Conservation (phyloP, 2,888 invertebrate genomes). For the Dexiosoma caninum region DNA sequence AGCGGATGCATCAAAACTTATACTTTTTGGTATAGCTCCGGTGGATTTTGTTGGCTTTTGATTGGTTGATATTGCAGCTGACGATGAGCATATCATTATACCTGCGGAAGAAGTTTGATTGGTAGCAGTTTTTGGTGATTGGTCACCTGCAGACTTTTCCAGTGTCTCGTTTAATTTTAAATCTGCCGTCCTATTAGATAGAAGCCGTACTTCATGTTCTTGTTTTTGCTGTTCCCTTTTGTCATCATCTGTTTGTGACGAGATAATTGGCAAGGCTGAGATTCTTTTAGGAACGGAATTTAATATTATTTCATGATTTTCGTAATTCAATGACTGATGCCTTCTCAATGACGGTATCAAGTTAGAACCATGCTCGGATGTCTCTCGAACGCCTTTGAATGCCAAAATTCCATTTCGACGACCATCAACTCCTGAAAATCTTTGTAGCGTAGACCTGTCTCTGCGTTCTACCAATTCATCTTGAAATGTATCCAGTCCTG, state of each 20-base stretch:
- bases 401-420: constrained; percentile 77
- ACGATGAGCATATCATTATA: constrained; percentile 41
- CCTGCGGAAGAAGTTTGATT: constrained; percentile 6
- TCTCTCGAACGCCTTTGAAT: constrained; percentile 62
- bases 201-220: constrained; percentile 70
- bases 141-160: constrained; percentile 15
- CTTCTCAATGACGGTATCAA: constrained; percentile 66
- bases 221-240: constrained; percentile 69
- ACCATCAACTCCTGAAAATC: constrained; percentile 75
- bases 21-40: constrained; percentile 93
- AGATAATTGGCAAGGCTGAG: constrained; percentile 66
- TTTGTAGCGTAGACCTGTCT: constrained; percentile 74
- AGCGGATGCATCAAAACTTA: constrained; percentile 93
- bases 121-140: constrained; percentile 37
- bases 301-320: constrained; percentile 76
- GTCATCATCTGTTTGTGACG: constrained; percentile 72
- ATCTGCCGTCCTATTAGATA: constrained; percentile 73
- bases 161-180: constrained; percentile 67
- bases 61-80: not conserved
- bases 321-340: constrained; percentile 76
- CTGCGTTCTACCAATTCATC: constrained; percentile 74
- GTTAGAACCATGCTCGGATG: constrained; percentile 41
- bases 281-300: constrained; percentile 66
- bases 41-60: constrained; percentile 81
- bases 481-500: constrained; percentile 60